phyloP scores from a whole-genome alignment of 2,888 invertebrate species.

The Polyommatus iphigenia region DNA sequence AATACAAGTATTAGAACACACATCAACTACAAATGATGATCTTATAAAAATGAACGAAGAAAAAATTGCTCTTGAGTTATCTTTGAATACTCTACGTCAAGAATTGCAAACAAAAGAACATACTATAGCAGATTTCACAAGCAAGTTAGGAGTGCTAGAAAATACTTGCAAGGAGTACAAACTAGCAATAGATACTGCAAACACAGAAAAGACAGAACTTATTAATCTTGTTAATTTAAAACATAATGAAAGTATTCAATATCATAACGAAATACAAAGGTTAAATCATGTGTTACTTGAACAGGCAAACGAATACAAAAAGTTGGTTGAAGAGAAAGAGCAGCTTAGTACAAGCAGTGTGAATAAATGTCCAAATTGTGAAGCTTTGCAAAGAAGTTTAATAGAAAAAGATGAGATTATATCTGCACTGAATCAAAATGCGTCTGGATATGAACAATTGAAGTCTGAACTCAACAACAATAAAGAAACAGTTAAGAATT shows the following conservation, averaged over 20 bases:
- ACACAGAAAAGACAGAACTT: slow-evolving; percentile 84
- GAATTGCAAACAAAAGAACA: slow-evolving; percentile 51
- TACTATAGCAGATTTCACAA: slow-evolving; percentile 51
- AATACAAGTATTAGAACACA: slow-evolving; percentile 54
- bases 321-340: slow-evolving; percentile 59
- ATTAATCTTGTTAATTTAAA: slow-evolving; percentile 87
- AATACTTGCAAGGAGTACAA: slow-evolving; percentile 56
- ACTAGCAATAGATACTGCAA: slow-evolving; percentile 52
- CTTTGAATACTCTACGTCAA: slow-evolving; percentile 50
- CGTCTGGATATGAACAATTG: slow-evolving; percentile 56
- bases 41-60: slow-evolving; percentile 56
- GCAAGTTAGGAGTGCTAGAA: slow-evolving; percentile 51
- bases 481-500: slow-evolving; percentile 78
- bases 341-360: slow-evolving; percentile 46
- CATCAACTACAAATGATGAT: slow-evolving; percentile 55
- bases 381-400: slow-evolving; percentile 52
- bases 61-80: slow-evolving; percentile 55
- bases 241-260: slow-evolving; percentile 91
- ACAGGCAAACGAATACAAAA: slow-evolving; percentile 67
- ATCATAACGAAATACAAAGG: slow-evolving; percentile 92
- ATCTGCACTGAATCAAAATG: slow-evolving; percentile 55
- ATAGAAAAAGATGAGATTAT: slow-evolving; percentile 70
- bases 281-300: slow-evolving; percentile 82
- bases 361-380: slow-evolving; percentile 57
- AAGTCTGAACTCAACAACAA: slow-evolving; percentile 76